Base-by-base conservation (phyloP, 2,888 invertebrate genomes). In the Ornithoptera alexandrae region DNA sequence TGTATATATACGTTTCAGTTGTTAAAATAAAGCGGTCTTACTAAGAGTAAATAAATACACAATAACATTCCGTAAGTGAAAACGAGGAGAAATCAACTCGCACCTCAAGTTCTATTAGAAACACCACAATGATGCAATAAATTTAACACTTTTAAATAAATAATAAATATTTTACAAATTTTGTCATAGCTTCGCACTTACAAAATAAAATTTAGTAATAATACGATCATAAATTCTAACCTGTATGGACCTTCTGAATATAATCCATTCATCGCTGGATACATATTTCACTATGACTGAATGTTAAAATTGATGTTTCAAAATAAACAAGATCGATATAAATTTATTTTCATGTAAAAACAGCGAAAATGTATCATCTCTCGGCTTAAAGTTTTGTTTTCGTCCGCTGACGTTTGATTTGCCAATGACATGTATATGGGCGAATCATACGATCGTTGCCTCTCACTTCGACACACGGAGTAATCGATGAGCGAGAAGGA, bases 161-260 rank as follows among this genome's bases (percentile, higher is more conserved):
- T 24, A 63, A 62, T 1, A 59, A 12, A 22, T 58, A 8, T 17
- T 58, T 39, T 42, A 56, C 46, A 15, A 24, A 59, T 22, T 39
- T 30, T 15, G 50, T 67, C 30, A 56, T 53, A 63, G 62, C 24
- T 66, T n/a, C 57, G 22, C 56, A 59, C 57, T 17, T 46, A 58
- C 24, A 17, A 24, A 30, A 36, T 39, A 10, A 62, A 53, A 53
- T 53, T 17, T 46, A n/a, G 53, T 39, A n/a, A 69, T 65, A 62
- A 65, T 65, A 46, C n/a, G 4, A 64, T 60, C 18, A 56, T 24
- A 61, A 67, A 60, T 77, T 84, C 87, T 90, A 90, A 92, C 92
- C 92, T 92, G 91, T 90, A 90, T 56, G 84, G 82, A 57, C 80
- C 73, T 72, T 91, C 91, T 0, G 88, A 86, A 75, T 90, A 92